A percentile compares a stretch with the other conserved stretches of the same genome.
phyloP scores from a whole-genome alignment of 2,888 invertebrate species.

The Drosophila stalkeri region DNA sequence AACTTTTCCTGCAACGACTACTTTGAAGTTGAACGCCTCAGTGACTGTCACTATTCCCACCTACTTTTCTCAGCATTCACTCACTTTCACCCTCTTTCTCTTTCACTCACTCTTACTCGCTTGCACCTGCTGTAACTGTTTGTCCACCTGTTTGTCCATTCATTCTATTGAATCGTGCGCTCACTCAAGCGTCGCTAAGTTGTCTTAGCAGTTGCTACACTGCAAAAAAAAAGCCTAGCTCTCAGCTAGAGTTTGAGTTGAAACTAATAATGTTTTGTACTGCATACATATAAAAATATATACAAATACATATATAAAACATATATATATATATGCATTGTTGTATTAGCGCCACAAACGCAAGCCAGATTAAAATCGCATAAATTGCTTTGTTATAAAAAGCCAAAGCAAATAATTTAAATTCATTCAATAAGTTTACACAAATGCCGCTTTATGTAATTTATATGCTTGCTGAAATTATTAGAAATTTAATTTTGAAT shows the following conservation, averaged over 20 bases:
- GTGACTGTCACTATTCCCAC: constrained; percentile 50
- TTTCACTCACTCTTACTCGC: neutral
- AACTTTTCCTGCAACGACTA: constrained; percentile 70
- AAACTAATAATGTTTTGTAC: constrained; percentile 4
- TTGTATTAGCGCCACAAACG: neutral
- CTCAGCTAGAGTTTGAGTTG: neutral
- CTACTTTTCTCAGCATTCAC: constrained; percentile 19
- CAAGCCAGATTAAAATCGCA: neutral
- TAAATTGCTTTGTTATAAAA: neutral
- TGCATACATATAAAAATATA: neutral
- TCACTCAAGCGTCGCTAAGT: constrained; percentile 73
- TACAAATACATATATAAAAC: neutral
- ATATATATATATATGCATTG: neutral
- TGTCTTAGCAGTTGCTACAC: constrained; percentile 69
- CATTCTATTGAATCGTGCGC: constrained; percentile 77
- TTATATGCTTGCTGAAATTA: neutral
- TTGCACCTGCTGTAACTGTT: constrained; percentile 25
- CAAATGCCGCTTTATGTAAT: neutral
- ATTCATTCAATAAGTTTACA: constrained; percentile 1
- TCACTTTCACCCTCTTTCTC: neutral
- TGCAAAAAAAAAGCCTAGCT: constrained; percentile 50
- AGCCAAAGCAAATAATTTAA: neutral
- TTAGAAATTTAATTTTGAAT: neutral
- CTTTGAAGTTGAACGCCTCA: constrained; percentile 73
- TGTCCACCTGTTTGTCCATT: constrained; percentile 56